These are phyloP conservation scores for Callopanchax toddi DNA, from an alignment of 2,113 vertebrate species.

Conservation along the genomic window DNA sequence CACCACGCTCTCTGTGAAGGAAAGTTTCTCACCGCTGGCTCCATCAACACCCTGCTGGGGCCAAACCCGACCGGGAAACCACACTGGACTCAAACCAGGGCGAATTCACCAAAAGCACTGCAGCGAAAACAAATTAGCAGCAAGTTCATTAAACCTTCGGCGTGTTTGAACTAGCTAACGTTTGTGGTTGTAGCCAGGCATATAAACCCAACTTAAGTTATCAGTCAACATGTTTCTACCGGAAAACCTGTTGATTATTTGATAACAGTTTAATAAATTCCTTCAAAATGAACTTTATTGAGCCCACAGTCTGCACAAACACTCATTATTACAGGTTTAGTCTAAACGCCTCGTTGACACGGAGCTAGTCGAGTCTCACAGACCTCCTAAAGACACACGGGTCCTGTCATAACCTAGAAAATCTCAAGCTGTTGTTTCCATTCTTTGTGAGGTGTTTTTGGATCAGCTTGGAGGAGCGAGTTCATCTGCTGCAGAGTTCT, in stretches of 20 bases:
- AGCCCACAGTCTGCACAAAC: too few species aligned
- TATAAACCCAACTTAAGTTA: slow-evolving; percentile 35
- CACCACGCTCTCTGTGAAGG: slow-evolving; percentile 5
- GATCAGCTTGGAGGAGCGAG: not conserved
- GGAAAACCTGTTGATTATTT: too few species aligned
- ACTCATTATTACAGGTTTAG: too few species aligned
- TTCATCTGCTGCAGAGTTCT: not conserved
- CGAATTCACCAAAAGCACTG: slow-evolving; percentile 10
- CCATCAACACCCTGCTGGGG: slow-evolving; percentile 24
- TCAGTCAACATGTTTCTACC: too few species aligned
- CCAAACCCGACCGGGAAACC: slow-evolving; percentile 36
- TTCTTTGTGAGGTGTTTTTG: not conserved
- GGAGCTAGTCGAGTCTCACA: too few species aligned
- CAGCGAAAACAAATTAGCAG: slow-evolving; percentile 37
- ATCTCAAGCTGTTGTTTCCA: not conserved
- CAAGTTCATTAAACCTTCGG: slow-evolving; percentile 34
- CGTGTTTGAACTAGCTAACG: slow-evolving; percentile 13
- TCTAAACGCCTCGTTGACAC: too few species aligned
- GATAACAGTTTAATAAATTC: too few species aligned
- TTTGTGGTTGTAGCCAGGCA: slow-evolving; percentile 37
- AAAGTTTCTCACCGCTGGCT: slow-evolving; percentile 33
- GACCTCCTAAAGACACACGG: too few species aligned
- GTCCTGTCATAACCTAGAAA: not conserved
- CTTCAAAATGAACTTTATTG: too few species aligned
- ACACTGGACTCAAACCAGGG: slow-evolving; percentile 13